These are phyloP conservation scores for Pyrocephalus nanus DNA, from an alignment of 2,797 vertebrate genomes.

Conservation along the genomic window DNA sequence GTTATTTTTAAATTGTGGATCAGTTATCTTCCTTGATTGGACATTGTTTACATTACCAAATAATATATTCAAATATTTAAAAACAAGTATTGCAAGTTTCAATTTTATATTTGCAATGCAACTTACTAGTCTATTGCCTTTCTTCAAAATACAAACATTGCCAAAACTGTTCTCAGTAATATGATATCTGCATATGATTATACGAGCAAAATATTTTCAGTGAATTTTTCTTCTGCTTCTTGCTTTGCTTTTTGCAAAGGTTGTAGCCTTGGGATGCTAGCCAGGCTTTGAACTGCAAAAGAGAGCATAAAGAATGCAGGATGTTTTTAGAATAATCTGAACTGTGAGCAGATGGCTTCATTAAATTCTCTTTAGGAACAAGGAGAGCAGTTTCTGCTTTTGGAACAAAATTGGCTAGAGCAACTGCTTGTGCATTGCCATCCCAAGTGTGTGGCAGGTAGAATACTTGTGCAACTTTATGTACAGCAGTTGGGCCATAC, in stretches of 20 bases:
- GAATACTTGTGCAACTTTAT: neutral
- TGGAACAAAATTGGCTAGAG: neutral
- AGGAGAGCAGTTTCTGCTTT: neutral
- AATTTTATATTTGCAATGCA: neutral
- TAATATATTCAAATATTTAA: neutral
- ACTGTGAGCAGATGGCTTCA: neutral
- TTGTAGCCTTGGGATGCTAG: conserved; percentile 1
- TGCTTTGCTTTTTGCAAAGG: neutral
- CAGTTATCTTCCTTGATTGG: neutral
- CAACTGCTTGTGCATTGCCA: neutral
- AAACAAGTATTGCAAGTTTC: neutral
- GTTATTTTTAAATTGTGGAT: neutral
- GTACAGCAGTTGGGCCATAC: neutral
- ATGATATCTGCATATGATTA: neutral
- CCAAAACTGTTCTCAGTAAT: neutral
- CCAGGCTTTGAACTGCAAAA: conserved; percentile 19
- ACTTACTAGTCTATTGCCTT: neutral
- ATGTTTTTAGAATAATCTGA: conserved; percentile 13
- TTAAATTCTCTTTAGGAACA: conserved; percentile 17
- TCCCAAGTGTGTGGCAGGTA: neutral
- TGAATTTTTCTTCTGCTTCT: neutral
- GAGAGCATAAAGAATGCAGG: neutral
- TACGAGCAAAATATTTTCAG: neutral
- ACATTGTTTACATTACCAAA: neutral
- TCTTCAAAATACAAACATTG: neutral